Conservation (phyloP, 2,113 vertebrate genomes). For the Baryphthengus martii region DNA sequence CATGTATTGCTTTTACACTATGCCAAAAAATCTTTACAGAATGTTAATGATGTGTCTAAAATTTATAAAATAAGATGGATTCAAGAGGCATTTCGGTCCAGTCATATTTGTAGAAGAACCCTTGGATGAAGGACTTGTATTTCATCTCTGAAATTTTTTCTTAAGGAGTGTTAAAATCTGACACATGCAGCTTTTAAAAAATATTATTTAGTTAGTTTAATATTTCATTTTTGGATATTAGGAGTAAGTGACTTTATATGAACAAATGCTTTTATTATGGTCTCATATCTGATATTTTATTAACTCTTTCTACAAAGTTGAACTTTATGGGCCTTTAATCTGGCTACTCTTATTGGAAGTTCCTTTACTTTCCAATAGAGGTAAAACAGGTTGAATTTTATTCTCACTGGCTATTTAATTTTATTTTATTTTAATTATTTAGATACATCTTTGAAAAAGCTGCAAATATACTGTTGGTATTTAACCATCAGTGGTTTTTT, state of each 20-base stretch:
- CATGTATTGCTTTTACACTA: neutral
- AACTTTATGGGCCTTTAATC: neutral
- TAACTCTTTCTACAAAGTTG: neutral
- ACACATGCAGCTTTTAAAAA: accelerated
- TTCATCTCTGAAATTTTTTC: neutral
- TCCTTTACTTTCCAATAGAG: neutral
- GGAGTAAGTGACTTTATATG: neutral
- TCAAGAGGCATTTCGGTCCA: neutral
- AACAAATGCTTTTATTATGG: neutral
- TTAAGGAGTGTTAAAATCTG: neutral
- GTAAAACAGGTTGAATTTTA: neutral
- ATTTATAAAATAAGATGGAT: neutral
- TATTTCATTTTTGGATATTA: neutral
- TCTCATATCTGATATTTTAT: neutral
- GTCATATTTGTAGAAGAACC: neutral
- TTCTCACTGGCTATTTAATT: neutral
- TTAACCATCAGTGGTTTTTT: neutral
- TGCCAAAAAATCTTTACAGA: neutral
- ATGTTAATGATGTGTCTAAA: neutral
- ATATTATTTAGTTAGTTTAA: neutral
- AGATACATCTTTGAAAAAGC: neutral
- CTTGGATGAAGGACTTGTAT: neutral
- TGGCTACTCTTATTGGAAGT: accelerated
- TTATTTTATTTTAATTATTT: neutral
- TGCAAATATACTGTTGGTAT: neutral